A percentile compares a stretch with the other conserved stretches of the same genome.
These are phyloP conservation scores for Lagorchestes hirsutus DNA, from an alignment of 2,797 vertebrate species.

Conservation along the genomic window DNA sequence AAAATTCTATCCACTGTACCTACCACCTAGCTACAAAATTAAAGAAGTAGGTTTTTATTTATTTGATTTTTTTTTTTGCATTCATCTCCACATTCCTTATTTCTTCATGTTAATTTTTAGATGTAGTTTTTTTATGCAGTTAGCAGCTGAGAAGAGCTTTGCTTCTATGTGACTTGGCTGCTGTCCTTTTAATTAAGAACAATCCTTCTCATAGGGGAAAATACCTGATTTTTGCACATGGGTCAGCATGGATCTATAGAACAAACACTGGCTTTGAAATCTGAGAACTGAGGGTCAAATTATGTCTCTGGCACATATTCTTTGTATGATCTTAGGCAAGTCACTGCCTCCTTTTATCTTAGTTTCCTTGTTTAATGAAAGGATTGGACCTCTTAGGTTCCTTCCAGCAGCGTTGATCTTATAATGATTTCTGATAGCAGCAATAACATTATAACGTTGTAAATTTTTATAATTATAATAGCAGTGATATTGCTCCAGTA, in stretches of 20 bases:
- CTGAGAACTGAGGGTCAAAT: neutral
- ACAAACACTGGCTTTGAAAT: neutral
- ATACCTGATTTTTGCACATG: neutral
- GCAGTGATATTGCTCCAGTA: neutral
- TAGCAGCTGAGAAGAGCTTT: neutral
- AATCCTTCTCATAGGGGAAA: neutral
- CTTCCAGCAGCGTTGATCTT: neutral
- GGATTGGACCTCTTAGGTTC: neutral
- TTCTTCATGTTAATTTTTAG: slow-evolving; percentile 44
- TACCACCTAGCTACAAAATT: neutral
- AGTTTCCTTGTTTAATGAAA: too few relatives aligned
- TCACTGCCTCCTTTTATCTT: neutral
- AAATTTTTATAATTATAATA: neutral
- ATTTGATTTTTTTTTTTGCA: slow-evolving; percentile 49
- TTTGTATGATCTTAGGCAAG: neutral
- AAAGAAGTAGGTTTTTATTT: slow-evolving; percentile 40
- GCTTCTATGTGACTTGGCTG: slow-evolving; percentile 6
- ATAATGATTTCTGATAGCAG: neutral
- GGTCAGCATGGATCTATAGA: neutral
- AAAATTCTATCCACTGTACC: neutral
- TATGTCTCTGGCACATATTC: neutral
- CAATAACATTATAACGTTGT: neutral
- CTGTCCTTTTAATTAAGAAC: neutral
- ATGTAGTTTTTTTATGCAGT: slow-evolving; percentile 30
- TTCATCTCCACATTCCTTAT: neutral